Base-by-base conservation (phyloP, 1,140 invertebrate genomes). In the Geopemphigus sp. region DNA sequence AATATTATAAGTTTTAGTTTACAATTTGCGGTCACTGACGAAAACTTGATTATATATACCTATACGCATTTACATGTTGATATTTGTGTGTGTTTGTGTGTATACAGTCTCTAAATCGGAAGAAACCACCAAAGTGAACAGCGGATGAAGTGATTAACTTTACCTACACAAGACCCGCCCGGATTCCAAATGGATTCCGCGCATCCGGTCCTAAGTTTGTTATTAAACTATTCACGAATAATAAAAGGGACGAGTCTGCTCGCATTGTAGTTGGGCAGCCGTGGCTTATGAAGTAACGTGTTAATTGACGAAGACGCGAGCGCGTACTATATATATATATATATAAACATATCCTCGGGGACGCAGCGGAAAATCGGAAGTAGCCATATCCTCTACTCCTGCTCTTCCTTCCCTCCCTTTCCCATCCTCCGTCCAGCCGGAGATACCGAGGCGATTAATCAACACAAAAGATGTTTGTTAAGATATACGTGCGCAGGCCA, bases 171-270 rank as follows among this genome's bases (percentile, higher is more conserved):
- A 72, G 68, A 72, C 24, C 68, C 66, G 5, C 22, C n/a, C 68
- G 50, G 68, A 72, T 72, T 72, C 68, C 68, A 54, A 54, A 72
- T 29, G 68, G 66, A 68, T 68, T 24, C 66, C 66, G 66, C 14
- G 45, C 39, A 10, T 68, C 17, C 24, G 22, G 24, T 17, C 47
- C 68, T 24, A 72, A 72, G 47, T 72, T 72, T 72, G 68, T 72
- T 72, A 32, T 54, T 29, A 54, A 72, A 72, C 68, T 72, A 72
- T 72, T 72, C 68, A 72, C 68, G 68, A 72, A 54, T 72, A 72
- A 72, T 54, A 72, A 72, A 29, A 72, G 68, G 68, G 68, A 72
- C 68, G 22, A 54, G 68, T 72, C 68, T 5, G 39, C 64, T 68
- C 45, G 12, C n/a, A 68, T 68, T 47, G 32, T 68, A 14, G n/a